A percentile compares a stretch with the other conserved stretches of the same genome.
Evolutionary conservation across 2,888 invertebrate species (phyloP).

Genomic region (Muschampia plurimacula): DNA sequence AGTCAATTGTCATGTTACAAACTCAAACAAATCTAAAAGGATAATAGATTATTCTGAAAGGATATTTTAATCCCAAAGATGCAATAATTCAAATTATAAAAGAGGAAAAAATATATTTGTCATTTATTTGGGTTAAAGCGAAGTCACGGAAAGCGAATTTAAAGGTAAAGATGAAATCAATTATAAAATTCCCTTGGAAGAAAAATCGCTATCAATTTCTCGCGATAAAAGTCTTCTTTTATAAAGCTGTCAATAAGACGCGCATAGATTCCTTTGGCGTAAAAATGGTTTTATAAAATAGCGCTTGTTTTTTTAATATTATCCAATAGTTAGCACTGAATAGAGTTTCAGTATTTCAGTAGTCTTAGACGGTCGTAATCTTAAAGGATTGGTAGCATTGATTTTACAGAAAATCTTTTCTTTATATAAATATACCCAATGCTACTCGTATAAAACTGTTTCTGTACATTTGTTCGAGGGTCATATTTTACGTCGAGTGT

Average conservation of each 20-base stretch:
- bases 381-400: constrained; percentile 1
- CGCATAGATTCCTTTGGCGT: constrained; percentile 59
- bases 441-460: constrained; percentile 1
- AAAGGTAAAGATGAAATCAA: constrained; percentile 66
- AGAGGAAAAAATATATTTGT: constrained; percentile 24
- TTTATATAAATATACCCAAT: not conserved
- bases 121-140: constrained; percentile 23
- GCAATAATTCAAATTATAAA: constrained; percentile 23
- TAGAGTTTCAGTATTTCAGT: constrained; percentile 5
- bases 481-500: not conserved
- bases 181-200: constrained; percentile 63
- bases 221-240: constrained; percentile 67
- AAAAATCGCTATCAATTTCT: constrained; percentile 72
- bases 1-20: not conserved
- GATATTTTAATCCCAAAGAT: not conserved
- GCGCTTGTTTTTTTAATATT: constrained; percentile 51
- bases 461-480: not conserved
- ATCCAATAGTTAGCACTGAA: constrained; percentile 11
- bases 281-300: constrained; percentile 56
- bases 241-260: constrained; percentile 71
- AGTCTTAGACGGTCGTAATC: constrained; percentile 22
- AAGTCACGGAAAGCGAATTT: constrained; percentile 54
- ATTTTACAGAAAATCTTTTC: not conserved
- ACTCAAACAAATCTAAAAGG: not conserved
- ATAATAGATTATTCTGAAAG: not conserved